Evolutionary conservation across 2,888 invertebrate species (phyloP).

Genomic region (Leptinotarsa peninsularis): DNA sequence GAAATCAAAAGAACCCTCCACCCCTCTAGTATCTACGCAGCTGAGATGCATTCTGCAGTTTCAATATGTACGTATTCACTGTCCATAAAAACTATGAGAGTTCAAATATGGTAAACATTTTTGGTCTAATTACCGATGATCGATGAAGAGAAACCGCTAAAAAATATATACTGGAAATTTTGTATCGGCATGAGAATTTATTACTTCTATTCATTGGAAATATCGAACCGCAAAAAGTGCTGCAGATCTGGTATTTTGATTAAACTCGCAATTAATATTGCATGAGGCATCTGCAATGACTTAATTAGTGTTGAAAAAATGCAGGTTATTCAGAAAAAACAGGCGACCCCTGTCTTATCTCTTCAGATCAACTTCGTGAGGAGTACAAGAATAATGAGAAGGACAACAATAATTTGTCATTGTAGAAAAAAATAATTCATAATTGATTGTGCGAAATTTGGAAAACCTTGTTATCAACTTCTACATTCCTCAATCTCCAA

Average conservation of each 20-base stretch:
- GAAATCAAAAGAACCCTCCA: background rate
- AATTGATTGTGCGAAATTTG: background rate
- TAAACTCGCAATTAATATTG: constrained; percentile 38
- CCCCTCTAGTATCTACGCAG: background rate
- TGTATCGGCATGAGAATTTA: constrained; percentile 28
- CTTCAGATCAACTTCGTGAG: background rate
- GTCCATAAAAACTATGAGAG: constrained; percentile 13
- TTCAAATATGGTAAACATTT: constrained; percentile 8
- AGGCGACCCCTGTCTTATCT: background rate
- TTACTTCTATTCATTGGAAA: constrained; percentile 19
- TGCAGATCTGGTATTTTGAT: constrained; percentile 29
- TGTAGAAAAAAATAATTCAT: background rate
- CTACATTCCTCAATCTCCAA: too few relatives aligned
- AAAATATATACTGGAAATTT: constrained; percentile 22
- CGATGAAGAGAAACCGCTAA: constrained; percentile 17
- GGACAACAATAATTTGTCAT: background rate
- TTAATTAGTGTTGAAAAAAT: constrained; percentile 37
- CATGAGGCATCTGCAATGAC: constrained; percentile 38
- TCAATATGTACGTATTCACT: constrained; percentile 12
- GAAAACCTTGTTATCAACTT: too few relatives aligned
- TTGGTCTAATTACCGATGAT: constrained; percentile 22
- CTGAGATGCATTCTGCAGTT: background rate
- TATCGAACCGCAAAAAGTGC: background rate
- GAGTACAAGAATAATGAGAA: background rate
- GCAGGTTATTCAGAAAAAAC: background rate